Base-by-base conservation (phyloP, 2,797 vertebrate genomes). In the Pipistrellus kuhlii region DNA sequence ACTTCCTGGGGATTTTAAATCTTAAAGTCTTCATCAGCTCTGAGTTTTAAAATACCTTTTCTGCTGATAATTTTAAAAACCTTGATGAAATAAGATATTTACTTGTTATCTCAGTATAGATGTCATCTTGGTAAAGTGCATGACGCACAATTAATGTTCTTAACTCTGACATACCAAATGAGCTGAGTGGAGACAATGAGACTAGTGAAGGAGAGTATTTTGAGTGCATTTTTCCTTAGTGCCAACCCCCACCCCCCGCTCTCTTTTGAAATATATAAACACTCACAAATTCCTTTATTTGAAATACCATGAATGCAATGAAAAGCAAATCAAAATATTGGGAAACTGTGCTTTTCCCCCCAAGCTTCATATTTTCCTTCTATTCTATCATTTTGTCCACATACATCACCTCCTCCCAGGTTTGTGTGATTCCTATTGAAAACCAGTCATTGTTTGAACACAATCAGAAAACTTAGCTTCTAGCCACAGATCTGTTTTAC, bases 1-100 rank as follows among this genome's bases (percentile, higher is more conserved):
- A 89, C 51, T 64, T 95, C 83, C 87, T 72, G 7, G 66, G 32
- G 76, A 90, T 72, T 94, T 95, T 48, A 72, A 88, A 30, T 73
- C 71, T 86, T 85, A 75, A 76, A n/a, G 38, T 87, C 89, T 90
- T 94, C 46, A 80, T 93, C 82, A 83, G 38, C 25, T 91, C 32
- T 53, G 32, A 80, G 59, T 93, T 86, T 85, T 64, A 85, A 85
- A 93, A 48, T 21, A 41, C 6, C 2, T 27, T 95, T 76, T 85
- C 53, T 48, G 44, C 20, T 72, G 73, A 76, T 84, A 69, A 92
- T 66, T 95, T 51, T 8, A 53, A 81, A 95, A 85, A 18, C 51
- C 81, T 82, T 75, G 87, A 30, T 72, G 6, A 8, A 87, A 78
- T 87, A 53, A 95, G 55, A 94, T 53, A 69, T 59, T 20, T 21